Evolutionary conservation across 2,888 invertebrate species (phyloP), one percentile per base, ranked within the genome.

Genomic region (Hartigia nigra): DNA sequence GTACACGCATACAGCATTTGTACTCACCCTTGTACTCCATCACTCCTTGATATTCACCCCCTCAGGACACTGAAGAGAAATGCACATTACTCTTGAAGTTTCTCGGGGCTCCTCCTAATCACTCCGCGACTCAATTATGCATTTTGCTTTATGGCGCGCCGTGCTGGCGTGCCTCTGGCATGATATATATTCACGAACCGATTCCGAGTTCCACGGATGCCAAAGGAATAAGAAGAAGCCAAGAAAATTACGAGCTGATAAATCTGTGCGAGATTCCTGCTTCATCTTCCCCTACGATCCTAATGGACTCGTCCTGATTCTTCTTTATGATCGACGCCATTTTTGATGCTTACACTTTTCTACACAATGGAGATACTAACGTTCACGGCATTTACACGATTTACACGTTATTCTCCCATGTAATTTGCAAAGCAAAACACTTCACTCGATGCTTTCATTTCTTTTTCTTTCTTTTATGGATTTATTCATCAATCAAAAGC

Each of bases 121-220:
- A 88, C 86, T 88, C 87, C 82, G 82, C 79, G 80, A 80, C 84
- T 84, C 83, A 86, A 89, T 88, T 87, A 88, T 85, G 83, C 87
- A 86, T 85, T 83, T 82, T 80, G 83, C 83, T 86, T 82, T 83
- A 81, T 80, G 76, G 55, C 23, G 23, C 55, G 55, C 72, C 72
- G 77, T 77, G 77, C 75, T 77, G 77, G 74, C 77, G 77, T 69
- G 39, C 39, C 39, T 36, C 55, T 55, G 55, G 23, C 55, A 55
- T 55, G 55, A 55, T 55, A 55, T 55, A 55, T 55, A 55, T 23
- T 9, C 23, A 23, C 55, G 23, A 55, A 55, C 23, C 55, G 55
- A 55, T 55, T 55, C 23, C 55, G 9, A 23, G 55, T 23, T 55
- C 55, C 55, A 55, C 55, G 55, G 23, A 5, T 2, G 9, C 55